Evolutionary conservation across 2,888 invertebrate genomes (phyloP).

Genomic region (Tachina grossa): DNA sequence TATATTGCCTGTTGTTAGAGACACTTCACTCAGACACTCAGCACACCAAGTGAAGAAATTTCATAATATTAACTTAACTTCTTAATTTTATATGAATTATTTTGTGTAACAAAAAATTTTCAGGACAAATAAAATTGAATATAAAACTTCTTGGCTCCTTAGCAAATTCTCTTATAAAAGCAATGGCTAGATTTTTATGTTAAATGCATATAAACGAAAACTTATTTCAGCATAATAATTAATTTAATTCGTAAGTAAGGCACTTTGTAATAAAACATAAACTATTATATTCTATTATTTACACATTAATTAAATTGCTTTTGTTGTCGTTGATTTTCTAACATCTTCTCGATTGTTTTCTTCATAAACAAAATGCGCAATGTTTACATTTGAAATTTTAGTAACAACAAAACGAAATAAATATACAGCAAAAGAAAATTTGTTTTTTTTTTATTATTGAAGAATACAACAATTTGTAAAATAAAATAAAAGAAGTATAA

Average conservation of each 20-base stretch:
- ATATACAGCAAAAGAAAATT: slow-evolving; percentile 17
- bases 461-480: slow-evolving; percentile 24
- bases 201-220: background rate
- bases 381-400: slow-evolving; percentile 33
- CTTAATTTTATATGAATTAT: too few species aligned
- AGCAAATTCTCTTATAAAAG: too few species aligned
- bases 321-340: background rate
- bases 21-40: too few species aligned
- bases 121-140: too few species aligned
- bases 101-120: too few species aligned
- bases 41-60: too few species aligned
- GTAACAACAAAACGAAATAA: slow-evolving; percentile 32
- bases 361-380: background rate
- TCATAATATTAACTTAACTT: too few species aligned
- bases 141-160: too few species aligned
- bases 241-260: slow-evolving; percentile 8
- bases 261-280: background rate
- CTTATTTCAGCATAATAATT: background rate
- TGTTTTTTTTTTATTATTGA: slow-evolving; percentile 10
- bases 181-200: too few species aligned
- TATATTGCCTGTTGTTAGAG: too few species aligned
- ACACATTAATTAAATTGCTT: slow-evolving; percentile 33
- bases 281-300: slow-evolving; percentile 21
- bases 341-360: background rate
- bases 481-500: slow-evolving; percentile 8